Evolutionary conservation across 2,888 invertebrate species (phyloP).

Genomic region (Apodemia zela): DNA sequence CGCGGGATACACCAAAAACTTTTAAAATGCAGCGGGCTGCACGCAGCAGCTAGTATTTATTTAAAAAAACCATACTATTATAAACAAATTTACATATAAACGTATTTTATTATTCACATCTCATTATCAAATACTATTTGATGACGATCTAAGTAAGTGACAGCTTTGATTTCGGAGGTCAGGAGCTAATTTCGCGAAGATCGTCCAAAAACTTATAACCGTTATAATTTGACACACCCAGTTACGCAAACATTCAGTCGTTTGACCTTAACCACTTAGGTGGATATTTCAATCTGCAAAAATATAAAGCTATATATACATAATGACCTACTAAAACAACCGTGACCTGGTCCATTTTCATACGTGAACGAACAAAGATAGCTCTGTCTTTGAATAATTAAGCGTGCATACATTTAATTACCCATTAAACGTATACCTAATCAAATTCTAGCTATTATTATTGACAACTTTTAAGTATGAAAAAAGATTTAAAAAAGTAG

Average conservation of each 20-base stretch:
- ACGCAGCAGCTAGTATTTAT: no score
- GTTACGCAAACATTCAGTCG: background rate
- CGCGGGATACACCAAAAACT: no score
- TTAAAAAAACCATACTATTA: no score
- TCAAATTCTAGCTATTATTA: background rate
- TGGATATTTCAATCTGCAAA: slow-evolving; percentile 3
- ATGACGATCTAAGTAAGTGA: no score
- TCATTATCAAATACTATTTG: no score
- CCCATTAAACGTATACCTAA: background rate
- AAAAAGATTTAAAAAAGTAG: no score
- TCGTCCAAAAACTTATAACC: no score
- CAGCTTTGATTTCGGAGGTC: no score
- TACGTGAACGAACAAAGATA: slow-evolving; percentile 1
- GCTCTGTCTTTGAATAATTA: slow-evolving; percentile 1
- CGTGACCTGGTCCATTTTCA: background rate
- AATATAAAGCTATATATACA: background rate
- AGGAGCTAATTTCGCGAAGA: no score
- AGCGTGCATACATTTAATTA: background rate
- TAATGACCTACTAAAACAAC: slow-evolving; percentile 5
- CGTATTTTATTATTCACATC: no score
- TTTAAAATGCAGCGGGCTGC: no score
- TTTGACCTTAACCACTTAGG: background rate
- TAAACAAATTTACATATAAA: no score
- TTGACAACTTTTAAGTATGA: background rate
- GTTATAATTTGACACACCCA: background rate